Evolutionary conservation across 92 coral and sea anemone species (phyloP).

Genomic region (Palythoa grandis): DNA sequence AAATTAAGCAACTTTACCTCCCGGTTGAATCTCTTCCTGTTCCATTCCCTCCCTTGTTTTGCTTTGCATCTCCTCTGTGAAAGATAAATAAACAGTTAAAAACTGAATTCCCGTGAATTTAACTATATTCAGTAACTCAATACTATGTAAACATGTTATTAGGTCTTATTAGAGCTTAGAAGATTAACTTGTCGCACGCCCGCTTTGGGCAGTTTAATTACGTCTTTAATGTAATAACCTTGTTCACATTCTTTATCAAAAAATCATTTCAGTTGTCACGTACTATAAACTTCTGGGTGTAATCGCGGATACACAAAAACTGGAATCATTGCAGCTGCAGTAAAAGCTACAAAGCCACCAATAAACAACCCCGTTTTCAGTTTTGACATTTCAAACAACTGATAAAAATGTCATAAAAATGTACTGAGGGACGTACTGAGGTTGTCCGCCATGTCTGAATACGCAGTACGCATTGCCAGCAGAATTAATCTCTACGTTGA

Average conservation of each 20-base stretch:
- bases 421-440: not conserved
- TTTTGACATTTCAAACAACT: conserved; percentile 60
- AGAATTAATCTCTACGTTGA: not conserved
- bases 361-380: conserved; percentile 78
- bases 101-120: not conserved
- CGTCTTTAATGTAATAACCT: not conserved
- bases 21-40: conserved; percentile 94
- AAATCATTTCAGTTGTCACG: conserved; percentile 40
- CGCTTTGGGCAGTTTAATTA: conserved; percentile 17
- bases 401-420: not conserved
- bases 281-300: conserved; percentile 86
- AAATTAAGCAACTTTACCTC: conserved; percentile 61
- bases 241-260: not conserved
- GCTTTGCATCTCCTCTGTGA: conserved; percentile 78
- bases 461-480: conserved; percentile 43
- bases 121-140: not conserved
- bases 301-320: conserved; percentile 86
- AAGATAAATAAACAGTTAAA: conserved; percentile 18
- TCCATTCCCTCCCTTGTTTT: conserved; percentile 82
- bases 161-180: not conserved
- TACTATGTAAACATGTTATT: conserved; percentile 38
- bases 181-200: conserved; percentile 30
- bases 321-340: conserved; percentile 85
- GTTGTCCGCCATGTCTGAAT: conserved; percentile 46
- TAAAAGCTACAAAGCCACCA: conserved; percentile 84